Base-by-base conservation (phyloP, 2,113 vertebrate species). In the Lonchura striata region DNA sequence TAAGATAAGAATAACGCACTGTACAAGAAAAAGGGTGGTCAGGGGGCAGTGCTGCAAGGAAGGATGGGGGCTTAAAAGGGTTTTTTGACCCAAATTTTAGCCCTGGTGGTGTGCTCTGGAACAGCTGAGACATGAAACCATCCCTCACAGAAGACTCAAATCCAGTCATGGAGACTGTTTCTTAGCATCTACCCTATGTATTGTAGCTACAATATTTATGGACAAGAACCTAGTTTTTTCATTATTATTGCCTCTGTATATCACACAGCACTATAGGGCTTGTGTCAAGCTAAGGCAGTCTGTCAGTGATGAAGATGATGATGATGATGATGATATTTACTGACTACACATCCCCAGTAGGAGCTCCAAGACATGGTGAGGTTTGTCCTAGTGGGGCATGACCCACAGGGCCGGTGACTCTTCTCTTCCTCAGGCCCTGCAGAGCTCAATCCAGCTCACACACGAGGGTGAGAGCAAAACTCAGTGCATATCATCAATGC, bases 401-500 rank as follows among this genome's bases (percentile, higher is more conserved):
- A 83, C 31, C 14, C 22, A 75, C 33, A 69, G 49, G 8, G 44
- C 25, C 84, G 61, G 33, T 65, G 42, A 33, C 10, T 41, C 13
- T 50, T 6, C 33, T 59, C 21, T 46, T 37, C 35, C 33, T 25
- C 66, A 74, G 54, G 15, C 8, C 7, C 28, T 66, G 33, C 49
- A 56, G 52, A 86, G 13, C 47, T 66, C 1, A 0, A 20, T 39
- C n/a, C 57, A 44, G 20, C 56, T 60, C 39, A 53, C 8, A 27
- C 24, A 33, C 2, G 1, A 46, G 24, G 10, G 1, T 28, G 47
- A 88, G 52, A 84, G 42, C 30, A 86, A 59, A 88, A 59, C 56
- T 56, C 2, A 0, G 52, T 0, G 0, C 28, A 4, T 11, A 4
- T 25, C 13, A 5, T 61, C 68, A 47, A 20, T 42, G 56, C 37